Evolutionary conservation across 2,113 vertebrate species (phyloP).

Genomic region (Ciconia maguari): DNA sequence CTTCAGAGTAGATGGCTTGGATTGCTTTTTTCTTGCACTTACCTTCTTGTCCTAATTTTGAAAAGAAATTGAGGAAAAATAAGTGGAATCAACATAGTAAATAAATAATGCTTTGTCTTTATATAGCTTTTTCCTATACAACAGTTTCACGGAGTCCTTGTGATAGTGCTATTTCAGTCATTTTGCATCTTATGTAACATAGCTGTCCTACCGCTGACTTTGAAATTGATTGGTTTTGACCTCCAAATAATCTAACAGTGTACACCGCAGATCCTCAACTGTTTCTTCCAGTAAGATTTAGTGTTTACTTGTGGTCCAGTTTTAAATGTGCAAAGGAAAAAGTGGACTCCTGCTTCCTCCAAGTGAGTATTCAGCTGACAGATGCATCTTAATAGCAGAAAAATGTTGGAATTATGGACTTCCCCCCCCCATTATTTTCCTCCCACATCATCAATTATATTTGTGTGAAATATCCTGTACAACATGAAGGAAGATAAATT

Average conservation of each 20-base stretch:
- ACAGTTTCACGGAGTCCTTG: background rate
- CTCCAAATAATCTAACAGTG: background rate
- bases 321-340: background rate
- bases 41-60: background rate
- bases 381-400: background rate
- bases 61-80: background rate
- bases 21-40: background rate
- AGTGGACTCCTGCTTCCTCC: background rate
- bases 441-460: background rate
- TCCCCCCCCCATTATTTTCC: rapidly evolving
- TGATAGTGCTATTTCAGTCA: background rate
- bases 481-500: background rate
- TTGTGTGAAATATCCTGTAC: background rate
- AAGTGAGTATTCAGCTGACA: background rate
- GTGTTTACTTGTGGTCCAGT: rapidly evolving
- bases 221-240: background rate
- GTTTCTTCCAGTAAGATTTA: no score
- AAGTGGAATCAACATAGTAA: background rate
- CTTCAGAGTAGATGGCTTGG: background rate
- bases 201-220: background rate
- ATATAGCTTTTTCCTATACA: background rate
- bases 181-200: background rate
- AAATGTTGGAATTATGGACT: background rate
- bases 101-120: constrained; percentile 47
- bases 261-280: background rate